Evolutionary conservation across 2,113 vertebrate genomes (phyloP), one percentile per base, ranked within the genome.

Genomic region (Mixornis gularis): DNA sequence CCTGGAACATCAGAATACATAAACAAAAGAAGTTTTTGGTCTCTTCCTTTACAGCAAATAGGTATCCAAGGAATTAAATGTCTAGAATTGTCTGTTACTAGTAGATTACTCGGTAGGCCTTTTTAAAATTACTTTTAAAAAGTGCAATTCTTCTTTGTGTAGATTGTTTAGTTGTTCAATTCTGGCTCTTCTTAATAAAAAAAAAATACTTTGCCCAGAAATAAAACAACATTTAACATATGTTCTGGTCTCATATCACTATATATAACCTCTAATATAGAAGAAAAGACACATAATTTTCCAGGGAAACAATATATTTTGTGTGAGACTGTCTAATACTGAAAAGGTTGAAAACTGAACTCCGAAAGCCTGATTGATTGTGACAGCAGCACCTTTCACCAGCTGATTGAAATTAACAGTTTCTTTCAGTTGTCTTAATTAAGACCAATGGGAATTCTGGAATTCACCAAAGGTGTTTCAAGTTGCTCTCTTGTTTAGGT

Each of bases 381-480:
- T 93, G 94, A 89, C 96, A 97, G 93, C 93, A 52, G 85, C 58
- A 41, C 63, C 83, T 96, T 96, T 97, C 93, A 92, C 80, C 93
- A 97, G 89, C 87, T 96, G 95, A 98, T 94, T 93, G 95, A 98
- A 98, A 98, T 97, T 96, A 98, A 96, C 91, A 86, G 89, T 97
- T 97, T 95, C 95, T 97, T 97, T 97, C 95, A 96, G 64, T 97
- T 96, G 78, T 96, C 95, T 96, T 97, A 97, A 98, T 97, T 97
- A 97, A 95, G 93, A 95, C 96, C 96, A 95, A 93, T 36, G 97
- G 97, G 97, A 97, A 63, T 97, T 98, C 92, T 97, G 97, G 97
- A 98, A 98, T 97, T 96, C 83, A 93, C 72, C 59, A 96, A 95
- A 92, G 79, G 74, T 94, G 79, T 96, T 95, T 98, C 94, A 95